Base-by-base conservation (phyloP, 2,113 vertebrate species). In the Limnothrissa miodon region DNA sequence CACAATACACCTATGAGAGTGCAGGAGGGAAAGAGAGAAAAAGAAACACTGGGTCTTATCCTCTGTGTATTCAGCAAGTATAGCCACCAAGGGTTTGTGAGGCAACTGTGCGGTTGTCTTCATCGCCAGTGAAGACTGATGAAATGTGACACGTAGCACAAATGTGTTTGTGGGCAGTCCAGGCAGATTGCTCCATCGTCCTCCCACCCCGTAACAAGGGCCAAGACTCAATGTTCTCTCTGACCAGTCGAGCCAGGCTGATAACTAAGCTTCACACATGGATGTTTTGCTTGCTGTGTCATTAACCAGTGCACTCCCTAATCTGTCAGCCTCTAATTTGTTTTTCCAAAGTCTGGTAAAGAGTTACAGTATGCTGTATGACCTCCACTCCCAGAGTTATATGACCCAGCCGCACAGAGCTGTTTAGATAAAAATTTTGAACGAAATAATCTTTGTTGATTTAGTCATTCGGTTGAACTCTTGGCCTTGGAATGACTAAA, bases 271-370 rank as follows among this genome's bases (percentile, higher is more conserved):
- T 74, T 33, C 66, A 6, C 5, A 13, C 66, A 33, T 21, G 11
- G 62, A 9, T 36, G 25, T 70, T 33, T 70, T 74, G 66, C 66
- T 86, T 21, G 33, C 29, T 70, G 44, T 39, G 36, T 74, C 66
- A 74, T 74, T 74, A 74, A 15, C 25, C 66, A 36, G 25, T 36
- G 66, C 29, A 36, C 66, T 74, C 33, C 25, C 66, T 74, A 74
- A 74, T 74, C 66, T 74, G 11, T 17, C 29, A 29, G 25, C 33
- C 66, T 74, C 2, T 74, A 36, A 74, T 74, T 74, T 74, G 66
- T 33, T 74, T 74, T 33, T 74, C 66, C 66, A 74, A 74, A 13
- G 66, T 17, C 66, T 74, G 66, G 13, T 74, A 17, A 74, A 36
- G 66, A 70, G 10, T 13, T 33, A 33, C n/a, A n/a, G n/a, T n/a